These are phyloP conservation scores for Acronicta aceris DNA, from an alignment of 2,888 invertebrate species.

Conservation along the genomic window DNA sequence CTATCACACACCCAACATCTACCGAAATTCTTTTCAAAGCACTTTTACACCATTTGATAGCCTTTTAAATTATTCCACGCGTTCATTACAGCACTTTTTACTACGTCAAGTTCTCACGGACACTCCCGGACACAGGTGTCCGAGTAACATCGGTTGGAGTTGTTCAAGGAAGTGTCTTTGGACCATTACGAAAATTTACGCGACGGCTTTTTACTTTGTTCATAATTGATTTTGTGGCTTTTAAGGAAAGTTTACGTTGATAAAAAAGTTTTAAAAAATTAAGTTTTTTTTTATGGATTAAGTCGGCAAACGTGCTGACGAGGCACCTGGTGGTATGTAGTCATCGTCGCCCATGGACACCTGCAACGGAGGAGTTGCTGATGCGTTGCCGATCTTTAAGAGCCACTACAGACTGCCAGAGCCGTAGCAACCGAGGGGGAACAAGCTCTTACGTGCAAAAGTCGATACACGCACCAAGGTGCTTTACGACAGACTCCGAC, in stretches of 20 bases:
- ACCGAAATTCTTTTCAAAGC: constrained; percentile 6
- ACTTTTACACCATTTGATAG: constrained; percentile 17
- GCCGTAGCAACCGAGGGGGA: no score
- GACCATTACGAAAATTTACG: constrained; percentile 61
- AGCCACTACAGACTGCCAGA: no score
- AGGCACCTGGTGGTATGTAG: no score
- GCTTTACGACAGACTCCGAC: no score
- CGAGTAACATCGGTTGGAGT: constrained; percentile 32
- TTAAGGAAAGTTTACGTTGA: constrained; percentile 2
- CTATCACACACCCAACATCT: neutral
- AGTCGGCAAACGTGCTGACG: no score
- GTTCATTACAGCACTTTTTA: constrained; percentile 30
- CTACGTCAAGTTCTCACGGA: constrained; percentile 52
- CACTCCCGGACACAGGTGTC: constrained; percentile 61
- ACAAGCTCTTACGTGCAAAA: no score
- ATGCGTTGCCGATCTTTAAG: no score
- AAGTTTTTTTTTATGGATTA: no score
- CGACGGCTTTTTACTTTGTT: constrained; percentile 18
- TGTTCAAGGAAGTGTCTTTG: constrained; percentile 54
- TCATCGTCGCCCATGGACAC: no score
- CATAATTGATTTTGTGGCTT: constrained; percentile 45
- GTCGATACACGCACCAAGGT: no score
- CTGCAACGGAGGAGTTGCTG: no score
- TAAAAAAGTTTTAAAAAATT: no score
- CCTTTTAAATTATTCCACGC: constrained; percentile 45